Conservation (phyloP, 1,140 invertebrate species). For the Drosophila leontia region DNA sequence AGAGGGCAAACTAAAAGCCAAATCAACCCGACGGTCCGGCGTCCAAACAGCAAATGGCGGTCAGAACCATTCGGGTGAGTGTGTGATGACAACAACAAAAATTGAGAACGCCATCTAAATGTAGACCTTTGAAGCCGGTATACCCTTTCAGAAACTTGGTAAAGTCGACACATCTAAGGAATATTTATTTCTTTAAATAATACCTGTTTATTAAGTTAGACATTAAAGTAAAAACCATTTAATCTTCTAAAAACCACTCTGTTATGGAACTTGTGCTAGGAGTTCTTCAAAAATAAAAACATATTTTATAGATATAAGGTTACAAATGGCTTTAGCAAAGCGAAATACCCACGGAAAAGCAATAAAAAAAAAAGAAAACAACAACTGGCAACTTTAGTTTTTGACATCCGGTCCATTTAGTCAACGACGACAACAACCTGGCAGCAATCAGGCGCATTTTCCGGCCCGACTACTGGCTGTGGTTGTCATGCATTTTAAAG, state of each 20-base stretch:
- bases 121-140: not conserved
- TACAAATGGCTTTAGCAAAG: not conserved
- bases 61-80: conserved; percentile 44
- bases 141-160: not conserved
- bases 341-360: not conserved
- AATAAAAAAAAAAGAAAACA: conserved; percentile 21
- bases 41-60: conserved; percentile 77
- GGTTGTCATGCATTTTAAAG: conserved; percentile 80
- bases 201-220: no score
- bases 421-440: conserved; percentile 75
- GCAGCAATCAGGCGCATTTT: conserved; percentile 77
- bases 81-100: conserved; percentile 24
- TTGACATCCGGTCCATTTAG: conserved; percentile 82
- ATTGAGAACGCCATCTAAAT: not conserved
- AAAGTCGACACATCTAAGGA: not conserved
- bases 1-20: conserved; percentile 42
- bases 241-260: not conserved
- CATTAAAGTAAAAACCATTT: not conserved
- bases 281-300: no score
- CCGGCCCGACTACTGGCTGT: conserved; percentile 44
- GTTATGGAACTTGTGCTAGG: not conserved
- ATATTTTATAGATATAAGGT: not conserved
- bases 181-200: not conserved
- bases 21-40: conserved; percentile 62
- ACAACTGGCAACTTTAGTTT: conserved; percentile 76